These are phyloP conservation scores for Rhimphoctona megacephalus DNA, from an alignment of 2,888 invertebrate genomes.

Conservation along the genomic window DNA sequence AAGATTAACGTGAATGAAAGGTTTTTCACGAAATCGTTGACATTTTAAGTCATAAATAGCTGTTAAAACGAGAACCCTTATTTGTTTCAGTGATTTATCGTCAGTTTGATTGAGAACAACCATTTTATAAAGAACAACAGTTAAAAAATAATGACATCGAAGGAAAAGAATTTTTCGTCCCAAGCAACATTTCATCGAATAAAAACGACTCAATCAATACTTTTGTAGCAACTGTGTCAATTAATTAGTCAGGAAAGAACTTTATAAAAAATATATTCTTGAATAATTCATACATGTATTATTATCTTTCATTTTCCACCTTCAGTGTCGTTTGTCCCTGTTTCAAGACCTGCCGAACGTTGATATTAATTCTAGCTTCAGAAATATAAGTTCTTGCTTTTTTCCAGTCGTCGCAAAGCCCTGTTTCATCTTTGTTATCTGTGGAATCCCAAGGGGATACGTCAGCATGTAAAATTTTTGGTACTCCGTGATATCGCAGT, in stretches of 20 bases:
- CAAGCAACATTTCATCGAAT: neutral
- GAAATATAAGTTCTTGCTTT: conserved; percentile 77
- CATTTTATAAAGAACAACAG: neutral
- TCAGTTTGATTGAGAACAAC: conserved; percentile 35
- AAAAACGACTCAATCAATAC: neutral
- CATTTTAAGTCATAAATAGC: neutral
- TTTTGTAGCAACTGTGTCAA: too few species aligned
- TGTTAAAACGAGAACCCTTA: neutral
- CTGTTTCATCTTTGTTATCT: conserved; percentile 20
- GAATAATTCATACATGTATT: conserved; percentile 10
- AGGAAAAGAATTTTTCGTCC: neutral
- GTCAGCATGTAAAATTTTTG: conserved; percentile 90
- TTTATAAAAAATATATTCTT: conserved; percentile 52
- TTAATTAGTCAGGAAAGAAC: too few species aligned
- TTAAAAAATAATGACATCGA: neutral
- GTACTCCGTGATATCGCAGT: conserved; percentile 97
- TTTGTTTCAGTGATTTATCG: conserved; percentile 66
- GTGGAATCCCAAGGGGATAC: conserved; percentile 83
- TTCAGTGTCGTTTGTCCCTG: conserved; percentile 86
- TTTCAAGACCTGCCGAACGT: conserved; percentile 95
- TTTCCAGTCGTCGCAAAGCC: conserved; percentile 76
- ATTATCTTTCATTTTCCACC: conserved; percentile 40
- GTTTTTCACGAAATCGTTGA: conserved; percentile 52
- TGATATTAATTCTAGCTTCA: conserved; percentile 95
- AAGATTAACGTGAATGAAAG: conserved; percentile 67